A percentile compares a stretch with the other conserved stretches of the same genome.
Conservation (phyloP, 2,113 vertebrate species). For the Rhadina sibilatrix region DNA sequence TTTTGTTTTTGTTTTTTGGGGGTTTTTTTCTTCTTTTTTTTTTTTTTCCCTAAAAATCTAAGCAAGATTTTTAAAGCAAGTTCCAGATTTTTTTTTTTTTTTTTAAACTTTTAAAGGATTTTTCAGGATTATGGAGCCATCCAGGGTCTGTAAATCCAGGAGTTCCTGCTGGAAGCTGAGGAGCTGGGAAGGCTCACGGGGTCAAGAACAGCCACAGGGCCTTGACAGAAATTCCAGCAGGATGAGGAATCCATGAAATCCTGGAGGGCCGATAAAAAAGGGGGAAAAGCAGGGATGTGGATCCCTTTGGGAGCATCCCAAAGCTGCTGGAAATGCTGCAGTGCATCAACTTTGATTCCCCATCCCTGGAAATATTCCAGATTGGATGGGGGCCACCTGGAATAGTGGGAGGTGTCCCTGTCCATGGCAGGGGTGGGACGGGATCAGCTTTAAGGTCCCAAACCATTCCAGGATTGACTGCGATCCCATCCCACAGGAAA, state of each 20-base stretch:
- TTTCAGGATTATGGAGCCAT: background rate
- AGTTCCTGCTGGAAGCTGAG: background rate
- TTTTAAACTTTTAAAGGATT: accelerated
- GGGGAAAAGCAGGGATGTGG: background rate
- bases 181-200: background rate
- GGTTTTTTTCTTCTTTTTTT: too few species aligned
- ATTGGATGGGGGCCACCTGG: background rate
- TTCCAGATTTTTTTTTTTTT: background rate
- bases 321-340: background rate
- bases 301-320: background rate
- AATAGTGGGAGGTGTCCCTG: background rate
- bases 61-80: background rate
- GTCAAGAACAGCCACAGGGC: background rate
- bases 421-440: accelerated
- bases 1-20: too few species aligned
- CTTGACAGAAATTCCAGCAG: background rate
- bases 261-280: background rate
- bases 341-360: too few species aligned
- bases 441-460: background rate
- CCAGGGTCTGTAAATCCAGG: background rate
- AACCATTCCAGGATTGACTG: background rate
- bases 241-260: background rate
- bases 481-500: background rate
- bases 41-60: background rate
- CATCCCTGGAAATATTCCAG: background rate